Evolutionary conservation across 2,888 invertebrate genomes (phyloP).

Genomic region (Andricus curvator): DNA sequence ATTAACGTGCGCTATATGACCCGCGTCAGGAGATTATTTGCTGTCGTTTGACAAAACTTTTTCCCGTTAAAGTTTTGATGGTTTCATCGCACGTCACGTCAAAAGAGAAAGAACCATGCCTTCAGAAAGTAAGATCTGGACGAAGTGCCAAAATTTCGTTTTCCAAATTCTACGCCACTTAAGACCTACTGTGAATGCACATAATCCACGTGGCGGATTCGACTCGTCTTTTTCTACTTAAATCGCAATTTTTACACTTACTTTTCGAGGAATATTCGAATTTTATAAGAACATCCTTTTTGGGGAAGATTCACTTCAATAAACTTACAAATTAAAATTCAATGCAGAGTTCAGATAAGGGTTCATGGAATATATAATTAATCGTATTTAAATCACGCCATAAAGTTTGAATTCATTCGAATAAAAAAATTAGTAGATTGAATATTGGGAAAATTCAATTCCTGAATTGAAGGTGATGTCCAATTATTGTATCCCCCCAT

Average conservation of each 20-base stretch:
- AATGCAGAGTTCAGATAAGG: too few species aligned
- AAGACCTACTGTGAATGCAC: too few species aligned
- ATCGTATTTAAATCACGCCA: too few species aligned
- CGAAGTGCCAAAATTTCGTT: background rate
- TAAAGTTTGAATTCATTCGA: too few species aligned
- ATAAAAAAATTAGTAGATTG: too few species aligned
- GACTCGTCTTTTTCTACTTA: background rate
- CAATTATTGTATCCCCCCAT: too few species aligned
- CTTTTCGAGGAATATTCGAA: background rate
- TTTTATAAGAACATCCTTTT: background rate
- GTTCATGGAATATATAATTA: too few species aligned
- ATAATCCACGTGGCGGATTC: background rate
- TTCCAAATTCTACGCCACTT: background rate
- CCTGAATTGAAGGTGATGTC: too few species aligned
- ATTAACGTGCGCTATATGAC: constrained; percentile 39
- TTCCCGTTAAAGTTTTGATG: background rate
- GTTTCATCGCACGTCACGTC: constrained; percentile 3
- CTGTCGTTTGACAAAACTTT: constrained; percentile 24
- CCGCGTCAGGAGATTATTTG: constrained; percentile 23
- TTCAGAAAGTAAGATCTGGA: background rate
- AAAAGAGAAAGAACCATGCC: background rate
- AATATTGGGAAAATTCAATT: too few species aligned
- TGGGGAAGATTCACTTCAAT: too few species aligned
- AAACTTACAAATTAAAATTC: too few species aligned
- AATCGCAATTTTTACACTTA: background rate